Base-by-base conservation (phyloP, 2,797 vertebrate genomes). In the Trachurus trachurus region DNA sequence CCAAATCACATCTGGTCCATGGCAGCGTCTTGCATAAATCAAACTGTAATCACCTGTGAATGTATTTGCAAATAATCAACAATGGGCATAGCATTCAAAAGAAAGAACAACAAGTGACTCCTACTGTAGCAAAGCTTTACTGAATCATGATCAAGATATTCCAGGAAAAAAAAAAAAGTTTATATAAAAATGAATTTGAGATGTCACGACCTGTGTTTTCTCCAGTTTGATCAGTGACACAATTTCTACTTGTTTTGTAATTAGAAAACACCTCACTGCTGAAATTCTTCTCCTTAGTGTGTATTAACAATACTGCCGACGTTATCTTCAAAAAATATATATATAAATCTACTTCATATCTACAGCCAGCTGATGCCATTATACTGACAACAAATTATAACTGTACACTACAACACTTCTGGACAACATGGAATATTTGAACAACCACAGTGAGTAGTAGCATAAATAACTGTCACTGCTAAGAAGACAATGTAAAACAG, bases 101-200 rank as follows among this genome's bases (percentile, higher is more conserved):
- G 1, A 87, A 82, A 11, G 5, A 81, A 12, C 68, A 40, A 64
- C 22, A 40, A 61, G 0, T 9, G 61, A 71, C 21, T 84, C 21
- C 79, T 84, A 78, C 74, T 88, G 84, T 65, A 88, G 83, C 69
- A 88, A 87, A 86, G 63, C 82, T 89, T 89, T 91, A 90, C 90
- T 87, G 75, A 87, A 57, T 78, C 59, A 80, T 84, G 47, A 70
- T 85, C 78, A 82, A 67, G 79, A 34, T 80, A 63, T 53, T 81
- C 61, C 80, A 91, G 80, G 47, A 63, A 57, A 75, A 72, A 77
- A 66, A 66, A 65, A 76, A 29, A 73, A 21, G 16, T 80, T 78
- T 6, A 79, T 89, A 89, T 82, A 90, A 89, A 92, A 91, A 71
- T 79, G 53, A 54, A 86, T 81, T 63, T 76, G 71, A 82, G 81